phyloP scores from a whole-genome alignment of 1,140 invertebrate species.

The Triops longicaudatus region DNA sequence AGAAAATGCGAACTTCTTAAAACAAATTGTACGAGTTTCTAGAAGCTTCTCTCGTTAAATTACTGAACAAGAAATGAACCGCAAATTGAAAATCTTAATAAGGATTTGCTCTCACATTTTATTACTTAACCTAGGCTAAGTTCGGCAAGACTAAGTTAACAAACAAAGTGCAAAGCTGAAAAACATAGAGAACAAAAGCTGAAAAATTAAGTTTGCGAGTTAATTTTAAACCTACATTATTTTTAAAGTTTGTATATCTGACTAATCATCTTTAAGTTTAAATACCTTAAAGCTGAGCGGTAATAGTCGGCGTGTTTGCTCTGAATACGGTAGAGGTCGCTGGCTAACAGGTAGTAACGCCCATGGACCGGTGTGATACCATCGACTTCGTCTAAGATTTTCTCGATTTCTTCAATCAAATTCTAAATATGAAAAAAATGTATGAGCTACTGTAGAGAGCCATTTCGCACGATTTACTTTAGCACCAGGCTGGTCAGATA shows the following conservation, averaged over 20 bases:
- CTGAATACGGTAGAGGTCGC: slow-evolving; percentile 75
- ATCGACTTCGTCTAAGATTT: slow-evolving; percentile 75
- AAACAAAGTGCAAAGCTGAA: no score
- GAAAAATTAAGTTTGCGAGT: neutral
- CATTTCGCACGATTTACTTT: slow-evolving; percentile 45
- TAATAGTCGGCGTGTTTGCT: slow-evolving; percentile 91
- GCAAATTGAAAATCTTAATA: no score
- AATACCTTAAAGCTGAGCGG: slow-evolving; percentile 71
- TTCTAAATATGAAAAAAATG: slow-evolving; percentile 43
- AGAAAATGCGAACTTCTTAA: no score
- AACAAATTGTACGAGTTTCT: no score
- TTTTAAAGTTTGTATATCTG: no score
- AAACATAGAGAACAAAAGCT: no score
- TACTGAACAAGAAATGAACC: no score
- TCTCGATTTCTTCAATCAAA: slow-evolving; percentile 82
- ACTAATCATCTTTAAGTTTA: neutral
- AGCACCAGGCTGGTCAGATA: slow-evolving; percentile 69
- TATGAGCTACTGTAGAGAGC: neutral
- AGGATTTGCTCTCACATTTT: no score
- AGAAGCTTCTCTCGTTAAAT: no score
- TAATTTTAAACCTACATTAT: neutral
- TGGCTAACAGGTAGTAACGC: slow-evolving; percentile 87
- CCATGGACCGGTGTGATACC: slow-evolving; percentile 90
- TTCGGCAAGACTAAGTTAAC: no score
- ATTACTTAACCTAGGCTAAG: no score